Conservation (phyloP, 2,888 invertebrate species). For the Ernsta delagoae region DNA sequence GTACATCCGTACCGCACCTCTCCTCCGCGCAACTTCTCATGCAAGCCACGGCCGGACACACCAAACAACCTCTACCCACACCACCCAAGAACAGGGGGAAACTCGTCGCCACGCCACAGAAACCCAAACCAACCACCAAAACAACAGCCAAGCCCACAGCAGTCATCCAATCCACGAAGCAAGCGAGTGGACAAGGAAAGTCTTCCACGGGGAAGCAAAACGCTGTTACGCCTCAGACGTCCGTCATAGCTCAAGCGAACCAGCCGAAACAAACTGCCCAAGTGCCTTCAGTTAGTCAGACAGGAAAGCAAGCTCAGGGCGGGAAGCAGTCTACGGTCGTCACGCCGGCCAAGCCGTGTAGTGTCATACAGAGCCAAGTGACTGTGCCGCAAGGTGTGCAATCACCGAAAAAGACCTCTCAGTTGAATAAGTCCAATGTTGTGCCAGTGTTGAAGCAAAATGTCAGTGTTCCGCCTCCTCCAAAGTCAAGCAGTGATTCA, state of each 20-base stretch:
- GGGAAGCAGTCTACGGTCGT: constrained; percentile 22
- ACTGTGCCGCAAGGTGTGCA: constrained; percentile 45
- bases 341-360: constrained; percentile 39
- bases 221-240: constrained; percentile 18
- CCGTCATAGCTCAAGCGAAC: constrained; percentile 2
- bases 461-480: constrained; percentile 39
- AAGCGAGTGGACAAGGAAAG: constrained; percentile 36
- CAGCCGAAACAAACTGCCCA: constrained; percentile 16
- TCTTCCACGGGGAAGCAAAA: constrained; percentile 11
- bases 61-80: constrained; percentile 45
- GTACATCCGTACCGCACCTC: no score
- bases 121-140: constrained; percentile 45
- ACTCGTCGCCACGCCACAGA: constrained; percentile 53
- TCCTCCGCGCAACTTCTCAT: constrained; percentile 74
- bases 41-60: constrained; percentile 62
- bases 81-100: constrained; percentile 55
- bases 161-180: constrained; percentile 36
- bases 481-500: constrained; percentile 43
- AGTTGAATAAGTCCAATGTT: constrained; percentile 35
- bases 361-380: constrained; percentile 40
- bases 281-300: not conserved
- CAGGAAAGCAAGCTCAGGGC: not conserved
- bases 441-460: constrained; percentile 43
- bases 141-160: constrained; percentile 32
- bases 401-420: constrained; percentile 54